Evolutionary conservation across 2,888 invertebrate genomes (phyloP), one percentile per base, ranked within the genome.

Genomic region (Conistra vaccinii): DNA sequence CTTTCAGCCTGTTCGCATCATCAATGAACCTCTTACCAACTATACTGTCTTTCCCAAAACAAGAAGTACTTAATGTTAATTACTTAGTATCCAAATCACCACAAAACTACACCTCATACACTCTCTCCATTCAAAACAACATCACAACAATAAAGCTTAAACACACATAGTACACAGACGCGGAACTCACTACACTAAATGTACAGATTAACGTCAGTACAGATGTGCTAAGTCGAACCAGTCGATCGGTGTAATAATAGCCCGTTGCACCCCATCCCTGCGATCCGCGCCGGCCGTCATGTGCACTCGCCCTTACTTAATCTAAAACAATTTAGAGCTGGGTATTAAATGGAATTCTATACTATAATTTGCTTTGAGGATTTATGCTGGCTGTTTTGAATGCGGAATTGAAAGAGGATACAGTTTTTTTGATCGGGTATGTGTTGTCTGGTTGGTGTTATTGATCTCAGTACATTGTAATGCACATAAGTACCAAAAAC

Each of bases 221-320:
- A 73, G 79, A 73, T 83, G 58, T 76, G 76, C 76, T 74, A 77
- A 81, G 81, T 79, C 58, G 74, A 77, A 67, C 77, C 76, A 58
- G 81, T 79, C 78, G 57, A 81, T 80, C 76, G 83, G 73, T 81
- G 83, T 86, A 86, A 90, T 87, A 86, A 84, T 80, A 78, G 81
- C 69, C 32, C 85, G 79, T 81, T 85, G 73, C 76, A 75, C 86
- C 89, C 85, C 86, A 77, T 71, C 81, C 85, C 84, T 84, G 75
- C 78, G 74, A 77, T 62, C 80, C 86, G 83, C 48, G 51, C 79
- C 75, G 78, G 82, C 85, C 91, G 91, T 93, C 93, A 92, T 89
- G 89, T 91, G 90, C 93, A 93, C 89, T 90, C 94, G 85, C 93
- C 94, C 94, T 89, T 85, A 89, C 80, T 62, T 83, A 88, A 80